Conservation (phyloP, 2,113 vertebrate species). For the Nerophis lumbriciformis region DNA sequence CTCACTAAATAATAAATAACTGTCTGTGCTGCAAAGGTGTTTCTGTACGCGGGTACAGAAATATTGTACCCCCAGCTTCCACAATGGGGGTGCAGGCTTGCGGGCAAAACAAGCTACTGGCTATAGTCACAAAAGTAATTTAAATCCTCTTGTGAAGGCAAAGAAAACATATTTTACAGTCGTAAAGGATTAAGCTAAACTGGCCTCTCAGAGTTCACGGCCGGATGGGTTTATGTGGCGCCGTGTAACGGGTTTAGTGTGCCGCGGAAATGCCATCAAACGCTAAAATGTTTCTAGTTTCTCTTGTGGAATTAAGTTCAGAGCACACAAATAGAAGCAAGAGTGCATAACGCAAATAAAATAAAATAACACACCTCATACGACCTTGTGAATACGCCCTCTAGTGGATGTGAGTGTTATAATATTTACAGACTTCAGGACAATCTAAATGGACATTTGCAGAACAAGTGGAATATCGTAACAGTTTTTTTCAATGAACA, state of each 20-base stretch:
- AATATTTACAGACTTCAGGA: too few species aligned
- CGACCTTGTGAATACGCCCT: too few species aligned
- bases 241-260: constrained; percentile 65
- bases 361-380: too few species aligned
- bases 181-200: constrained; percentile 62
- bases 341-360: too few species aligned
- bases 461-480: too few species aligned
- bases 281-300: constrained; percentile 1
- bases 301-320: not conserved
- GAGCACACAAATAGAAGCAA: not conserved
- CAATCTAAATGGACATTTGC: too few species aligned
- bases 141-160: constrained; percentile 57
- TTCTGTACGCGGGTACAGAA: constrained; percentile 5
- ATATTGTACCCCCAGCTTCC: not conserved
- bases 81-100: too few species aligned
- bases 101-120: constrained; percentile 1
- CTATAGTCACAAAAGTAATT: constrained; percentile 56
- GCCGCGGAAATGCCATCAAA: constrained; percentile 7
- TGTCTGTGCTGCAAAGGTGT: not conserved
- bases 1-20: constrained; percentile 44
- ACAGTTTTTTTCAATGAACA: too few species aligned
- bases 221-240: constrained; percentile 54
- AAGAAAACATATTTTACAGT: constrained; percentile 64
- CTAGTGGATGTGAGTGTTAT: too few species aligned
- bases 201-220: constrained; percentile 53